Base-by-base conservation (phyloP, 2,113 vertebrate genomes). In the Helogale parvula region DNA sequence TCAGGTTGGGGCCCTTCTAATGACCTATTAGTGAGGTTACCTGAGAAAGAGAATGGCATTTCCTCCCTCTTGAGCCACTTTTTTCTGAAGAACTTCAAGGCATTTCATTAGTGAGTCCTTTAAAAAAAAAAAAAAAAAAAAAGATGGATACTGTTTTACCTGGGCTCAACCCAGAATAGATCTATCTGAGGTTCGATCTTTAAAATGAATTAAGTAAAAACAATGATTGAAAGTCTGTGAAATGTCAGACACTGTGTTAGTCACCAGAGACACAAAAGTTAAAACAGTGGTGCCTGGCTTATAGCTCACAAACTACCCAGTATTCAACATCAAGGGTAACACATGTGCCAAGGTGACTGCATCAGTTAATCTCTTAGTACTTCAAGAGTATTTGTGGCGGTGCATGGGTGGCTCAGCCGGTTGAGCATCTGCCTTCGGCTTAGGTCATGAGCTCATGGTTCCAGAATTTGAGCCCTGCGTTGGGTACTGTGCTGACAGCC, bases 121-220 rank as follows among this genome's bases (percentile, higher is more conserved):
- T 81, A 29, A 88, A 60, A 95, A 76, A 94, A 93, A 95, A 76
- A 94, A 93, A 95, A 76, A 94, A 93, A 41, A 41, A 95, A 76
- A 94, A 93, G 74, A 31, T 33, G 35, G 68, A 45, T 38, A 29
- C 1, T 35, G 50, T 29, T 90, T 52, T 86, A 38, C 68, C 83
- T 8, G 41, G 57, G 50, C 54, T 33, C 60, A 60, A 54, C 8
- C 1, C 25, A 35, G 52, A 69, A 50, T 23, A 92, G 35, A n/a
- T 38, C 15, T 9, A 45, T 16, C 9, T n/a, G 35, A 71, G 81
- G 12, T n/a, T 92, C 63, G 68, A 45, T 29, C 89, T 92, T 88
- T 27, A 8, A 92, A 88, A 50, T 11, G 47, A 83, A 96, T 74
- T 65, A 72, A 88, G 23, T 29, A 50, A 90, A 38, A 96, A 76